Evolutionary conservation across 2,113 vertebrate genomes (phyloP), one percentile per base, ranked within the genome.

Genomic region (Chamaea fasciata): DNA sequence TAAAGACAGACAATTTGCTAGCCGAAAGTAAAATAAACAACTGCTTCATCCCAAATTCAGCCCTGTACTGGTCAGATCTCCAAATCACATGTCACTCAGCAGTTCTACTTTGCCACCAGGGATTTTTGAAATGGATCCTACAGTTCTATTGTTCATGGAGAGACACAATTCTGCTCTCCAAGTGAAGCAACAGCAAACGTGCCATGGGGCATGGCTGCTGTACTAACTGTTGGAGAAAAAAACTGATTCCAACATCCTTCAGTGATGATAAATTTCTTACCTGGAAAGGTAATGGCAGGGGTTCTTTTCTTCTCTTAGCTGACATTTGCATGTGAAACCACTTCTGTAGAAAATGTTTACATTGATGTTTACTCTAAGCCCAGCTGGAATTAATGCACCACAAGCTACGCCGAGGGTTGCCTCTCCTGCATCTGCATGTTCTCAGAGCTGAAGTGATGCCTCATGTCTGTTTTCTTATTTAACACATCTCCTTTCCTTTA

Each of bases 111-210:
- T 56, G 31, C 23, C 53, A 42, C 13, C 22, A 64, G 41, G 35
- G 31, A 44, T 68, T 89, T 74, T 82, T 52, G 11, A 91, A 93
- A 37, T 30, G 55, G 23, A 35, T 55, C 18, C 4, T 68, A 6
- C 33, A 55, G 11, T 21, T 87, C 23, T 24, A 21, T 30, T 69
- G 15, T 3, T 78, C 33, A 13, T 16, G 9, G 19, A 90, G 78
- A 76, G 80, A 41, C 9, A 39, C 18, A 37, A 19, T 69, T 59
- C 55, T 90, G 8, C 26, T 71, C n/a, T 89, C 27, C 23, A 62
- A 33, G n/a, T 33, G 42, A 91, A 94, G 20, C 24, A 79, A 26
- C 9, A 31, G 28, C 2, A 4, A 76, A 65, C 0, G 0, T 69
- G 15, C 14, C 9, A 15, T 42, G 28, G 31, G 42, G 21, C 19